phyloP scores from a whole-genome alignment of 2,113 vertebrate genomes.

The Atractosteus spatula region DNA sequence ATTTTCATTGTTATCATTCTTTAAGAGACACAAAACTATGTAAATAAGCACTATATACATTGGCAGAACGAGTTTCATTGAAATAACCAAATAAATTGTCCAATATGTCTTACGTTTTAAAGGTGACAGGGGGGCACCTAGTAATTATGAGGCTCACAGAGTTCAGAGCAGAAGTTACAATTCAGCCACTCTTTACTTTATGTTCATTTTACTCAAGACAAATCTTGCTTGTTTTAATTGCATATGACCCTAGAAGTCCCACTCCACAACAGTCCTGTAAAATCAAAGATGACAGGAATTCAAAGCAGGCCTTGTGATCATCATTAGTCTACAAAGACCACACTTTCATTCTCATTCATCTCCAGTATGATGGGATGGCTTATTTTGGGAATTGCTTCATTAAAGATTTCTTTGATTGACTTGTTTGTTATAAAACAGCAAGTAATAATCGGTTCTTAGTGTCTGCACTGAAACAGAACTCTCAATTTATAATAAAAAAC shows the following conservation, averaged over 20 bases:
- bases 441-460: slow-evolving; percentile 32
- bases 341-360: slow-evolving; percentile 78
- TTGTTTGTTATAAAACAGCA: slow-evolving; percentile 86
- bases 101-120: slow-evolving; percentile 74
- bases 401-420: slow-evolving; percentile 89
- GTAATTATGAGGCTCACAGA: slow-evolving; percentile 85
- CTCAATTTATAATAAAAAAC: slow-evolving; percentile 22
- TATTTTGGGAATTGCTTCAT: slow-evolving; percentile 87
- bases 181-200: slow-evolving; percentile 82
- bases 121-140: slow-evolving; percentile 80
- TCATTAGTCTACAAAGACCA: slow-evolving; percentile 87
- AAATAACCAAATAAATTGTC: not conserved
- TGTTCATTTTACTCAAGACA: slow-evolving; percentile 84
- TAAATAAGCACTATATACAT: not conserved
- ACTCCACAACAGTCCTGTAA: slow-evolving; percentile 81
- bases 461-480: slow-evolving; percentile 37
- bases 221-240: slow-evolving; percentile 87
- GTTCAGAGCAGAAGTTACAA: slow-evolving; percentile 83
- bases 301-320: slow-evolving; percentile 83
- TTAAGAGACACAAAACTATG: not conserved
- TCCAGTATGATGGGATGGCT: slow-evolving; percentile 84
- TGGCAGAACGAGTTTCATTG: no score
- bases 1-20: no score
- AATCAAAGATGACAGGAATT: slow-evolving; percentile 85
- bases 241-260: slow-evolving; percentile 80